Evolutionary conservation across 2,797 vertebrate species (phyloP), one percentile per base, ranked within the genome.

Genomic region (Petrocephalus sullivani): DNA sequence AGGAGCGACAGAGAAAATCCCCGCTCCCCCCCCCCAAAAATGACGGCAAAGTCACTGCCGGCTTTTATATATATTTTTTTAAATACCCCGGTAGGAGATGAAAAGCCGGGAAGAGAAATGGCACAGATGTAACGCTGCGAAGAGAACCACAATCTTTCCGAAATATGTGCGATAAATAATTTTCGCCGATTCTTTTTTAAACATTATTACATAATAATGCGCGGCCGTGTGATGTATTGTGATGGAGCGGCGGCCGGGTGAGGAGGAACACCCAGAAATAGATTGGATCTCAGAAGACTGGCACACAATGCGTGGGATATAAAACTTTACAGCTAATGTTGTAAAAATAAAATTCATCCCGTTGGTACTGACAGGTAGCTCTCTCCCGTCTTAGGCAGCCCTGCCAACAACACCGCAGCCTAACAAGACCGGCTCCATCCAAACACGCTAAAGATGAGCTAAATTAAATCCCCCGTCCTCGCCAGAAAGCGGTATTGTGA

Each of bases 1-100:
- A 95, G 93, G 93, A 67, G 83, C 33, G 88, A 90, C 93, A 93
- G 93, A 89, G 90, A 94, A 94, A 94, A 94, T 93, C 92, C 92
- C 89, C 92, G 93, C 67, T 89, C 60, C 87, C 84, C 57, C 71
- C 58, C 88, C 88, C 64, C 28, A 90, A 88, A 89, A 89, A 89
- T 92, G 90, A 92, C 88, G 91, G 88, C 84, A 93, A 91, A 94
- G 93, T 93, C 94, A 94, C 92, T 92, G 81, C 49, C 7, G 37
- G 37, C 33, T 78, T 83, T 53, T 21, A n/a, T 83, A 21, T 83
- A 49, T 93, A 92, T 94, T 94, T 95, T 96, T 95, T 95, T 95
- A 95, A 94, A 94, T 94, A 93, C 93, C 91, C 88, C 87, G 88
- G 84, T 89, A 56, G n/a, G 19, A 88, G 84, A 86, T 86, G 84